Base-by-base conservation (phyloP, 2,113 vertebrate genomes). In the Panthera uncia region DNA sequence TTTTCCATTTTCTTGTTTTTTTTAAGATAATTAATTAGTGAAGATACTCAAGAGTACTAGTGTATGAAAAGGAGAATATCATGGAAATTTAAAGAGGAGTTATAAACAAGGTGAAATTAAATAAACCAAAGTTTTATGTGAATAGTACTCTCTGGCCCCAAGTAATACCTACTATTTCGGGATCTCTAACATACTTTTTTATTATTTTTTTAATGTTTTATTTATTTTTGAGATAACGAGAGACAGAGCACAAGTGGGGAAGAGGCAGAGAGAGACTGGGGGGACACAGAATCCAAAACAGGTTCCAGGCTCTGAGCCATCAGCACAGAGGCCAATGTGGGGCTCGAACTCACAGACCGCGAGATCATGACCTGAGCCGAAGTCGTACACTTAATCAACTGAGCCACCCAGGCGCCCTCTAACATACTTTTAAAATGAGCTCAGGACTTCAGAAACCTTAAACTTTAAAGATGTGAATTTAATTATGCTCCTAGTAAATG, bases 381-480 rank as follows among this genome's bases (percentile, higher is more conserved):
- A 45, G 45, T 45, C 8, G 45, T 45, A 45, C 45, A 45, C 45
- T 45, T 45, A 45, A 45, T 45, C 45, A 45, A 45, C 45, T 45
- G 45, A 45, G 45, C 45, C 45, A 45, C 45, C 45, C 45, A 45
- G 45, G 45, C 7, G 45, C 45, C 45, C 87, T 96, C 96, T 84
- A 88, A 66, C 63, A 68, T 90, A 95, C 61, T 94, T 95, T 94
- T 45, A 87, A 97, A 95, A 96, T 95, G 87, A 96, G 31, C 90
- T 89, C 74, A 89, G 80, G 63, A 94, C 65, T 94, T 89, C 18
- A 38, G 88, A 96, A 52, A 80, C 48, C n/a, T 94, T 90, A 91
- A 95, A 89, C 29, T 87, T 98, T 94, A 85, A 97, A 94, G 31
- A 88, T 85, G 90, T 90, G 69, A 90, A 95, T 96, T 96, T 96